Evolutionary conservation across 2,797 vertebrate species (phyloP).

Genomic region (Cuculus canorus): DNA sequence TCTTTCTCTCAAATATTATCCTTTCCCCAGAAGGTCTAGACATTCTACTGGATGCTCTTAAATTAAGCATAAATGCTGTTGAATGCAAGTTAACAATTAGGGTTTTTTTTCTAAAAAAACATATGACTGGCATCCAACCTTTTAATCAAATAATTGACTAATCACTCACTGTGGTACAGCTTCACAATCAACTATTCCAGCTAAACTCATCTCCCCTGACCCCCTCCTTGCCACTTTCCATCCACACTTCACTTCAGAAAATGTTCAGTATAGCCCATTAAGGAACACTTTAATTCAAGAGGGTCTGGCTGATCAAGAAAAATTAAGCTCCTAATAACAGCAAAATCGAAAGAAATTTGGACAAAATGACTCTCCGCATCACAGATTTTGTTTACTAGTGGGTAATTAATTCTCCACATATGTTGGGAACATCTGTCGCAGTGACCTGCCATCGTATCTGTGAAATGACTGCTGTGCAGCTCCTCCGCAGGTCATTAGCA

Average conservation of each 20-base stretch:
- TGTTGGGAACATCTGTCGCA: conserved; percentile 99
- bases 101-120: background rate
- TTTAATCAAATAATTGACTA: conserved; percentile 92
- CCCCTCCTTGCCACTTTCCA: background rate
- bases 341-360: conserved; percentile 92
- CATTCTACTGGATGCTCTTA: conserved; percentile 33
- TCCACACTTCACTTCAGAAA: conserved; percentile 62
- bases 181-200: conserved; percentile 79
- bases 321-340: conserved; percentile 93
- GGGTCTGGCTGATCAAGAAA: conserved; percentile 91
- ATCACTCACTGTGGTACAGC: conserved; percentile 80
- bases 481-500: conserved; percentile 89
- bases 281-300: conserved; percentile 80
- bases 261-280: conserved; percentile 76
- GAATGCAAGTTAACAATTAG: conserved; percentile 57
- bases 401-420: conserved; percentile 99
- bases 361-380: conserved; percentile 95
- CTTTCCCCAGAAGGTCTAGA: conserved; percentile 45
- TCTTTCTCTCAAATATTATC: conserved; percentile 42
- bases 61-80: conserved; percentile 56
- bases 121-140: conserved; percentile 72
- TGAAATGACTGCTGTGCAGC: conserved; percentile 92
- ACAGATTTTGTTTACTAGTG: conserved; percentile 99
- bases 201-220: conserved; percentile 65
- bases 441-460: conserved; percentile 96